These are phyloP conservation scores for Pygoscelis antarcticus DNA, from an alignment of 2,113 vertebrate genomes.

Conservation along the genomic window DNA sequence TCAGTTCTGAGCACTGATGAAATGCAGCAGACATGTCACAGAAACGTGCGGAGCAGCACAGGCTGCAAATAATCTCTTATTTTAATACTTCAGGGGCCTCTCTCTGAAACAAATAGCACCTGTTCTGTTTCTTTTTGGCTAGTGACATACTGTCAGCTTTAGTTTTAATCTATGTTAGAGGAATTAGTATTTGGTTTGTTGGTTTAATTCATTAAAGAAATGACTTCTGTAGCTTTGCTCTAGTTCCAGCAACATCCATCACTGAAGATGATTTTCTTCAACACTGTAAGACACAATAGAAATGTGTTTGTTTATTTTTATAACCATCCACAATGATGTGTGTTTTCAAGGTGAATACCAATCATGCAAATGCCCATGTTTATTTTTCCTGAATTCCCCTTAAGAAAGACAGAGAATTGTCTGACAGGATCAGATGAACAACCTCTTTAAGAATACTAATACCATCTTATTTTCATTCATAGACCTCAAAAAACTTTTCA, in stretches of 20 bases:
- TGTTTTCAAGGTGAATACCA: not conserved
- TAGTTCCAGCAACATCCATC: not conserved
- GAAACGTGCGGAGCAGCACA: not conserved
- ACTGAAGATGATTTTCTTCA: not conserved
- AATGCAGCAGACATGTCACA: not conserved
- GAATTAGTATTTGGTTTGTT: not conserved
- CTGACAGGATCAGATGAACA: not conserved
- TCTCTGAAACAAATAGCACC: not conserved
- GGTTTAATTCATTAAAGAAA: not conserved
- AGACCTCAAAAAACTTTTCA: not conserved
- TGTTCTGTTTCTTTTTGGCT: not conserved
- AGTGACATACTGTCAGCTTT: not conserved
- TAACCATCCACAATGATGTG: not conserved
- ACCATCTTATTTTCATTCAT: not conserved
- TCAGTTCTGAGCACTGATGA: not conserved
- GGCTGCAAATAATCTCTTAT: not conserved
- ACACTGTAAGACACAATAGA: not conserved
- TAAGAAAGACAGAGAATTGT: not conserved
- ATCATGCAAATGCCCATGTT: not conserved
- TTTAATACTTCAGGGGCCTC: not conserved
- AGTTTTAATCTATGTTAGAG: not conserved
- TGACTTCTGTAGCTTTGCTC: not conserved
- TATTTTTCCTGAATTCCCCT: not conserved
- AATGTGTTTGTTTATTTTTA: not conserved
- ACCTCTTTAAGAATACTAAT: not conserved